Evolutionary conservation across 2,113 vertebrate genomes (phyloP).

Genomic region (western clawed frog (Xenopus tropicalis)): DNA sequence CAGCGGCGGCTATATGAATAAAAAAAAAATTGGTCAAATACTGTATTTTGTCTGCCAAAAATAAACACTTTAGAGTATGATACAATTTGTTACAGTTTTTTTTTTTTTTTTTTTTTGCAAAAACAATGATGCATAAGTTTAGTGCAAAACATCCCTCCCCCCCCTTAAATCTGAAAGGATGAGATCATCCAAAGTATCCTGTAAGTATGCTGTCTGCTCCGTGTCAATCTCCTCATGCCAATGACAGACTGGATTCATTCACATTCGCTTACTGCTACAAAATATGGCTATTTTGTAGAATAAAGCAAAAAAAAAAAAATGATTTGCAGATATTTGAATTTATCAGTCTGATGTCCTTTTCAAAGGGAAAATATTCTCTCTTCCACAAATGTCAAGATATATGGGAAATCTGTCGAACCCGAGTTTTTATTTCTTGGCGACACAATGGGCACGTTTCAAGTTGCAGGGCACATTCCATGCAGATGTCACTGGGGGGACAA

Average conservation of each 20-base stretch:
- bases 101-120: constrained; percentile 51
- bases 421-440: constrained; percentile 95
- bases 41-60: constrained; percentile 57
- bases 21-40: constrained; percentile 51
- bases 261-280: constrained; percentile 45
- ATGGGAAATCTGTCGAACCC: constrained; percentile 95
- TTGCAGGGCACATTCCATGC: constrained; percentile 99
- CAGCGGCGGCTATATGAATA: constrained; percentile 34
- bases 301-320: constrained; percentile 48
- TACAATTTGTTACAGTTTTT: constrained; percentile 52
- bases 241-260: constrained; percentile 51
- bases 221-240: constrained; percentile 44
- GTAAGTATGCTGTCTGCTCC: neutral
- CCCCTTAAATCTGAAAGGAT: constrained; percentile 52
- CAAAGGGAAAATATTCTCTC: constrained; percentile 13
- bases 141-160: constrained; percentile 50
- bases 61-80: constrained; percentile 57
- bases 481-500: constrained; percentile 78
- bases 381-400: constrained; percentile 88
- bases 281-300: constrained; percentile 59
- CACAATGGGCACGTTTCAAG: constrained; percentile 97
- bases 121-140: constrained; percentile 52
- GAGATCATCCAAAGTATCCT: constrained; percentile 32
- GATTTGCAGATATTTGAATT: constrained; percentile 2
- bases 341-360: neutral